Percentiles rank a stretch among this genome's conserved stretches.
These are phyloP conservation scores for Chascanopsetta lugubris DNA, from an alignment of 2,113 vertebrate species.

Conservation along the genomic window DNA sequence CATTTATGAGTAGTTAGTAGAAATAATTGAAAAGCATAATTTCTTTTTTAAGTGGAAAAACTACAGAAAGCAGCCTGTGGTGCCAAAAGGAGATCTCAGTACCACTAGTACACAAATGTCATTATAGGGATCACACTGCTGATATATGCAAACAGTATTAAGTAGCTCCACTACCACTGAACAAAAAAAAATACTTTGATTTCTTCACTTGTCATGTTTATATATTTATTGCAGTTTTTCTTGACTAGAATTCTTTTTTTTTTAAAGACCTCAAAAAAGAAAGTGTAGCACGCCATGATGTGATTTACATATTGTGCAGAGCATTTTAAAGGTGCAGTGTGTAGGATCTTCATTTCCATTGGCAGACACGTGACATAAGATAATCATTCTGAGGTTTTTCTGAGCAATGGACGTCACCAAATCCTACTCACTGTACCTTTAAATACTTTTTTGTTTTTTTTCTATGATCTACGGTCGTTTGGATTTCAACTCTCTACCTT, in stretches of 20 bases:
- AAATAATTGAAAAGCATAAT: background rate
- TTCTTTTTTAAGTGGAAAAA: conserved; percentile 29
- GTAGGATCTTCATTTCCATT: too few species aligned
- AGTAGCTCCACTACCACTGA: too few species aligned
- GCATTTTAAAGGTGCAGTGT: too few species aligned
- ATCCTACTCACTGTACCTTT: too few species aligned
- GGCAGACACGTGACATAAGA: too few species aligned
- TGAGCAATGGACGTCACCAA: too few species aligned
- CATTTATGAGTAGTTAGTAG: conserved; percentile 1
- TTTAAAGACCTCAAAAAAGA: conserved; percentile 25
- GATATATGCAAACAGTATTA: conserved; percentile 18
- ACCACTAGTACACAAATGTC: conserved; percentile 16
- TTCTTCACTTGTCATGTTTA: conserved; percentile 19
- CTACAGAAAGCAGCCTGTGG: conserved; percentile 11
- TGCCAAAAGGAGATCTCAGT: background rate
- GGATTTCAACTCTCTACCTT: background rate
- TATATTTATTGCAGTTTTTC: conserved; percentile 65
- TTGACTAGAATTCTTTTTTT: conserved; percentile 13
- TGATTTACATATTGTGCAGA: background rate
- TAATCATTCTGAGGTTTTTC: too few species aligned
- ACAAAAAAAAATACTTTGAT: background rate
- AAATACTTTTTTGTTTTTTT: too few species aligned
- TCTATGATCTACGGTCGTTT: conserved; percentile 27
- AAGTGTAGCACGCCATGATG: conserved; percentile 49
- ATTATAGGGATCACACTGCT: background rate